phyloP scores from a whole-genome alignment of 1,140 invertebrate species.

The Agrypnia vestita region DNA sequence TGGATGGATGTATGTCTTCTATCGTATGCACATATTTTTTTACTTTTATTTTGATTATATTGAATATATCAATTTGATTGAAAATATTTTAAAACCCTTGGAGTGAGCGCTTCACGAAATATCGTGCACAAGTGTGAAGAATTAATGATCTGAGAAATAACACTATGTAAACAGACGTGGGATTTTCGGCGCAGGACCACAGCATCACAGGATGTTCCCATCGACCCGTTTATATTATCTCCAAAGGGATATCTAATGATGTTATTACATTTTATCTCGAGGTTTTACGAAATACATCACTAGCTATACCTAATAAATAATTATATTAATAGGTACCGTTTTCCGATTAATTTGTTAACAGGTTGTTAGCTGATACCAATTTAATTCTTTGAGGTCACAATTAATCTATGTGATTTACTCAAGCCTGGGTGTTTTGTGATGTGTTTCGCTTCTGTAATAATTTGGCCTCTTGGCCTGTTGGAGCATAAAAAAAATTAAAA shows the following conservation, averaged over 20 bases:
- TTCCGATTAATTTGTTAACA: too few species aligned
- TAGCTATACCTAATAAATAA: background rate
- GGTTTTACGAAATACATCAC: conserved; percentile 5
- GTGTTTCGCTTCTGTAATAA: too few species aligned
- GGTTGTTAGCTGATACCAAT: too few species aligned
- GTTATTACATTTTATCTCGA: conserved; percentile 21
- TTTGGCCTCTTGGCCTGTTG: too few species aligned
- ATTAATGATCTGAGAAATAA: conserved; percentile 6
- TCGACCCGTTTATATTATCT: conserved; percentile 13
- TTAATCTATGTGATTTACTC: too few species aligned
- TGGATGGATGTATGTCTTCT: background rate
- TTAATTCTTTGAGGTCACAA: too few species aligned
- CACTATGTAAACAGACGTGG: conserved; percentile 26
- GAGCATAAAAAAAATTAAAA: too few species aligned
- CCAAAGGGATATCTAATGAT: conserved; percentile 23
- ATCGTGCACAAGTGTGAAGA: conserved; percentile 21
- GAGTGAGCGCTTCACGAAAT: background rate
- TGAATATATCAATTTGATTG: background rate
- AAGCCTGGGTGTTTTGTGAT: too few species aligned
- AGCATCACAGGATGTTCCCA: background rate
- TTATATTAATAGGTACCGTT: too few species aligned
- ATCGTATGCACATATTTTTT: background rate
- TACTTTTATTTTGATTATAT: background rate
- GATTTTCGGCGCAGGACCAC: conserved; percentile 18
- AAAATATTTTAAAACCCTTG: background rate